Percentiles rank a stretch among this genome's conserved stretches.
These are phyloP conservation scores for Calcarius lapponicus DNA, from an alignment of 2,797 vertebrate genomes.

Conservation along the genomic window DNA sequence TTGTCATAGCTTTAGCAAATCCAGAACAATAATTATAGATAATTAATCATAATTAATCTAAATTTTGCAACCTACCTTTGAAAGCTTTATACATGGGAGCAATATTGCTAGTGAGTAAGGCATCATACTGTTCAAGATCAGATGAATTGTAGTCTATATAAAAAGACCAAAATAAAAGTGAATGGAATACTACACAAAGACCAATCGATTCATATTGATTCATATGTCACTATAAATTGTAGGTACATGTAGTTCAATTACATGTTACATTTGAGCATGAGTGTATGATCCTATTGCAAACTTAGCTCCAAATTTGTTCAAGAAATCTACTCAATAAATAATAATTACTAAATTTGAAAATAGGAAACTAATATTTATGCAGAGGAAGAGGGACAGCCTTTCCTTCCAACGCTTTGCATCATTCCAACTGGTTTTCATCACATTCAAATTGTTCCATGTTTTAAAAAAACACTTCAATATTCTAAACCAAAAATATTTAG, in stretches of 20 bases:
- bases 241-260: neutral
- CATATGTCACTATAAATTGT: neutral
- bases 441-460: neutral
- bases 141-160: slow-evolving; percentile 67
- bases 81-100: slow-evolving; percentile 90
- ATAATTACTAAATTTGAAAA: neutral
- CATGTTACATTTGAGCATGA: neutral
- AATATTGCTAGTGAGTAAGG: slow-evolving; percentile 91
- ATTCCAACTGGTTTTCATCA: neutral
- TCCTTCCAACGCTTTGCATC: neutral
- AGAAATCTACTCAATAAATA: neutral
- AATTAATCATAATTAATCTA: neutral
- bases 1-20: neutral
- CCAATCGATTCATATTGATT: neutral
- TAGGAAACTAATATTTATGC: neutral
- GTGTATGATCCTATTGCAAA: neutral
- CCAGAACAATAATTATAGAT: neutral
- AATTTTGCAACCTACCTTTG: slow-evolving; percentile 79
- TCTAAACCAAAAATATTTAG: slow-evolving; percentile 56
- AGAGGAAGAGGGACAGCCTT: neutral
- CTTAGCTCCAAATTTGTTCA: neutral
- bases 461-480: neutral
- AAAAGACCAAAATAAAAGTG: neutral
- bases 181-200: neutral
- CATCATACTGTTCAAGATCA: slow-evolving; percentile 76